phyloP scores from a whole-genome alignment of 2,797 vertebrate species.

The Xerus rutilus region DNA sequence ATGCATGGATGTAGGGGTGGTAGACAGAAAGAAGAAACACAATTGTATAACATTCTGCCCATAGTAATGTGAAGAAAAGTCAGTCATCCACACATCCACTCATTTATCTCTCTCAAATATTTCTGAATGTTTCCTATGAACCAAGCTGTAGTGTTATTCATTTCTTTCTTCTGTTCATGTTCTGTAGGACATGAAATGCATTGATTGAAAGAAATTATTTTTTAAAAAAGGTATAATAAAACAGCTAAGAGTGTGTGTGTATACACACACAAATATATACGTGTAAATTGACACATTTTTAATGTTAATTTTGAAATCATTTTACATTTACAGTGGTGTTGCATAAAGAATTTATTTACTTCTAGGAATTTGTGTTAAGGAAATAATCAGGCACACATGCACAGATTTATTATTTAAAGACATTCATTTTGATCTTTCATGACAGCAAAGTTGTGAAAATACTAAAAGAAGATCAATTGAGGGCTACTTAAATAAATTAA shows the following conservation, averaged over 20 bases:
- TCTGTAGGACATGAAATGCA: neutral
- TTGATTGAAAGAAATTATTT: neutral
- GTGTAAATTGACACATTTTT: neutral
- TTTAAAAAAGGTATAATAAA: neutral
- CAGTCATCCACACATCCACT: neutral
- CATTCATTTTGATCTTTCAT: neutral
- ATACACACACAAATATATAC: neutral
- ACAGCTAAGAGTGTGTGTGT: neutral
- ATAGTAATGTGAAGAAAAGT: neutral
- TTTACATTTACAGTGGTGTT: neutral
- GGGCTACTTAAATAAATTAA: neutral
- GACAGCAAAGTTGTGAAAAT: neutral
- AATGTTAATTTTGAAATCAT: neutral
- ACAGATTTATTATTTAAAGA: neutral
- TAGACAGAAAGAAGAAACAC: neutral
- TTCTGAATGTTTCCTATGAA: slow-evolving; percentile 17
- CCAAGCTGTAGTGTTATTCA: neutral
- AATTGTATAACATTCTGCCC: neutral
- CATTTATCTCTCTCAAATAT: neutral
- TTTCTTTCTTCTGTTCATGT: neutral
- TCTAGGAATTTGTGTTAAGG: neutral
- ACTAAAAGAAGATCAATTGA: neutral
- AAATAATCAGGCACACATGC: neutral
- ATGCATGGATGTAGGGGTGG: neutral
- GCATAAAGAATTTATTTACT: neutral